These are phyloP conservation scores for Diglossa cyanea DNA, from an alignment of 2,797 vertebrate species.

Conservation along the genomic window DNA sequence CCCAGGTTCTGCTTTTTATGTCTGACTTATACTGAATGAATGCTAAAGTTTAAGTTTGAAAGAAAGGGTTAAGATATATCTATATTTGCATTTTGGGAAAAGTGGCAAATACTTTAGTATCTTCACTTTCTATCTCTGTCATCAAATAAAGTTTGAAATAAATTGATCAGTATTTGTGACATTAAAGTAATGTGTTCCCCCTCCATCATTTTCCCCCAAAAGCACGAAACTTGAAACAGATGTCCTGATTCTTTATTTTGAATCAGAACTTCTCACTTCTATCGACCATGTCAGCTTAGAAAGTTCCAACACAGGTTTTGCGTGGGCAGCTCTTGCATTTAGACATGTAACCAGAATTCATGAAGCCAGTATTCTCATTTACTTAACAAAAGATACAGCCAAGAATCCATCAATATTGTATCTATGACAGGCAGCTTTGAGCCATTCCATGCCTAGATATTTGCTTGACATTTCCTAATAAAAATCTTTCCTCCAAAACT, in stretches of 20 bases:
- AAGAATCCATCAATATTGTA: constrained; percentile 68
- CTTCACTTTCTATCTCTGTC: background rate
- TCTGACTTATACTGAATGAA: background rate
- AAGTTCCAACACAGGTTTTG: constrained; percentile 61
- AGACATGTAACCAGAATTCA: constrained; percentile 52
- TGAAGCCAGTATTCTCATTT: constrained; percentile 61
- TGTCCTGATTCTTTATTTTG: constrained; percentile 65
- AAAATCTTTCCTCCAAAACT: constrained; percentile 15
- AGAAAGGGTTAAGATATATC: background rate
- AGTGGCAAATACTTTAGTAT: background rate
- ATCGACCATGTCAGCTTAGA: constrained; percentile 47
- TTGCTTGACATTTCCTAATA: constrained; percentile 59
- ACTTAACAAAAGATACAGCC: constrained; percentile 64
- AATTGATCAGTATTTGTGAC: constrained; percentile 18
- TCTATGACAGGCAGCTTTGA: constrained; percentile 46
- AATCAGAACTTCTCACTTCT: constrained; percentile 61
- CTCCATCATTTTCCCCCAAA: background rate
- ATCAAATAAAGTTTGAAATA: constrained; percentile 26
- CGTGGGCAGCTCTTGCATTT: constrained; percentile 54
- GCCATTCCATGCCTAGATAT: constrained; percentile 28
- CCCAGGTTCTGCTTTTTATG: background rate
- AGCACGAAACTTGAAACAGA: constrained; percentile 55
- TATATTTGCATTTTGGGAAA: background rate
- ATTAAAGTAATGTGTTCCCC: background rate
- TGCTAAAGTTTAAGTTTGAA: background rate